Evolutionary conservation across 2,113 vertebrate species (phyloP).

Genomic region (Pogonocichla stellata): DNA sequence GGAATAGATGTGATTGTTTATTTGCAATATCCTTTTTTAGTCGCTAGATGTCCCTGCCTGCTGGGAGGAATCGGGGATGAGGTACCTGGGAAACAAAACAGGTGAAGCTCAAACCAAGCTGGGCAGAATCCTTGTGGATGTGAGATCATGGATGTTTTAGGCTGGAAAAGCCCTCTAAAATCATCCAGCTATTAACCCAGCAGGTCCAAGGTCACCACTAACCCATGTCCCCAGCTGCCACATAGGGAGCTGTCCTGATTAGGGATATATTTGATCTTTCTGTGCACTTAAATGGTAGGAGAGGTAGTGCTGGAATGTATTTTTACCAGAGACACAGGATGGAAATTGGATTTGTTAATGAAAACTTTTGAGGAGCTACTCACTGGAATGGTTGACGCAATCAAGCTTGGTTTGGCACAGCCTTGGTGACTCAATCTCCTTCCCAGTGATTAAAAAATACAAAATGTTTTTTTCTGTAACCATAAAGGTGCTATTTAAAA

Average conservation of each 20-base stretch:
- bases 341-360: not conserved
- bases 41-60: slow-evolving; percentile 62
- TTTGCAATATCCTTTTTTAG: not conserved
- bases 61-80: not conserved
- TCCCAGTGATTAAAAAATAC: not conserved
- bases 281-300: not conserved
- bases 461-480: not conserved
- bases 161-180: not conserved
- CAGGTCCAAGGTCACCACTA: not conserved
- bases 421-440: not conserved
- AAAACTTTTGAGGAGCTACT: not conserved
- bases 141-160: not conserved
- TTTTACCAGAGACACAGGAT: not conserved
- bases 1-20: not conserved
- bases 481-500: not conserved
- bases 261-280: not conserved
- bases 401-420: not conserved
- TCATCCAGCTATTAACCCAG: not conserved
- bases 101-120: not conserved
- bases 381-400: not conserved
- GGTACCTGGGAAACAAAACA: not conserved
- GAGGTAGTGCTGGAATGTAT: not conserved
- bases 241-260: not conserved
- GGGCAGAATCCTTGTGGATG: not conserved
- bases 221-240: not conserved